Evolutionary conservation across 2,797 vertebrate genomes (phyloP).

Genomic region (Hoplostethus mediterraneus): DNA sequence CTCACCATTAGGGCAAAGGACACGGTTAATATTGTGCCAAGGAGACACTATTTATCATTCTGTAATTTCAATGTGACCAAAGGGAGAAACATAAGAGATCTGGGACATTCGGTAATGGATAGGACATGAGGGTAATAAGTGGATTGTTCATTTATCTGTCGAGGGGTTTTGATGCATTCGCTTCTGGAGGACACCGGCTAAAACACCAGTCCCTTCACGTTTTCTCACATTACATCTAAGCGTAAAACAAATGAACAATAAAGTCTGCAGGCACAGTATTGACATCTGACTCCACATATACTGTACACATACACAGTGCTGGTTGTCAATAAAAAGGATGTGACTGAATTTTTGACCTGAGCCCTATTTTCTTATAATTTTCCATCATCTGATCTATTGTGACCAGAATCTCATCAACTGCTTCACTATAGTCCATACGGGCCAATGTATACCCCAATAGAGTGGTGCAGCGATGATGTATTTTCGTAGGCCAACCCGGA

Average conservation of each 20-base stretch:
- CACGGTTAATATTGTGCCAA: constrained; percentile 54
- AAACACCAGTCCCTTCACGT: background rate
- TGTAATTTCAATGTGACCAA: constrained; percentile 46
- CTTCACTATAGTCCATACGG: too few species aligned
- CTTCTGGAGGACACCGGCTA: background rate
- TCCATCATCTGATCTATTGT: too few species aligned
- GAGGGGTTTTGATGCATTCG: background rate
- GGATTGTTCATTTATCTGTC: constrained; percentile 1
- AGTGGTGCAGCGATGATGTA: too few species aligned
- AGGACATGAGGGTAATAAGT: constrained; percentile 1
- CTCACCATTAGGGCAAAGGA: constrained; percentile 60
- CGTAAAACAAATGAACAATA: background rate
- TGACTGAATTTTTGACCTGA: too few species aligned
- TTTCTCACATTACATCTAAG: background rate
- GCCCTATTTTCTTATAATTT: too few species aligned
- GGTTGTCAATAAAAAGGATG: too few species aligned
- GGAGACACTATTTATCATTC: constrained; percentile 58
- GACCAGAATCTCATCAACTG: too few species aligned
- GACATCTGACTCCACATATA: too few species aligned
- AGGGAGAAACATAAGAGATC: constrained; percentile 31
- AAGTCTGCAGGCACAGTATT: too few species aligned
- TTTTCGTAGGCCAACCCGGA: too few species aligned
- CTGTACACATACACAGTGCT: too few species aligned
- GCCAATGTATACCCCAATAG: too few species aligned
- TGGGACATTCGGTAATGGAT: constrained; percentile 12